Conservation (phyloP, 1,140 invertebrate species). For the Calliopsis andreniformis region DNA sequence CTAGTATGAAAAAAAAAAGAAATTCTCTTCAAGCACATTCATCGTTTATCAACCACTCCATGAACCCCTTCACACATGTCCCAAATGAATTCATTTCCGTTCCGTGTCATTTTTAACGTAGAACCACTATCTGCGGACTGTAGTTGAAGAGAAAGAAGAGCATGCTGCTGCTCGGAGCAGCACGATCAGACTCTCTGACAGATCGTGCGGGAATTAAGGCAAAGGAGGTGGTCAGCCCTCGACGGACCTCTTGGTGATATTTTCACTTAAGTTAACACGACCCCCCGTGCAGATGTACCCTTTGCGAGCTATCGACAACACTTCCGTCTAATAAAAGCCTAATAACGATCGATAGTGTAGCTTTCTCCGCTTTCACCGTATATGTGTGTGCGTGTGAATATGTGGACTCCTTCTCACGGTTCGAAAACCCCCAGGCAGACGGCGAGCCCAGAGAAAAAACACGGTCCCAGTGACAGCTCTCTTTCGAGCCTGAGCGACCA, state of each 20-base stretch:
- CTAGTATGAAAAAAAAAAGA: too few relatives aligned
- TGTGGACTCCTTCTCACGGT: background rate
- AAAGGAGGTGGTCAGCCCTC: slow-evolving; percentile 53
- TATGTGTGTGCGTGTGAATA: too few relatives aligned
- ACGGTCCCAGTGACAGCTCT: background rate
- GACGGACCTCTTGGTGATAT: slow-evolving; percentile 71
- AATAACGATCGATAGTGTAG: slow-evolving; percentile 75
- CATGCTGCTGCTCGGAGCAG: slow-evolving; percentile 36
- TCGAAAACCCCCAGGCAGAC: background rate
- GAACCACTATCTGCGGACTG: background rate
- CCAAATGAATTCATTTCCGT: too few relatives aligned
- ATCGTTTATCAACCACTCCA: too few relatives aligned
- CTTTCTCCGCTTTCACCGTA: slow-evolving; percentile 30
- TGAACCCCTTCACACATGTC: too few relatives aligned
- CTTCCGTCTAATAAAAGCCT: slow-evolving; percentile 77
- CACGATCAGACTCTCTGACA: slow-evolving; percentile 54
- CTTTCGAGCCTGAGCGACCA: background rate
- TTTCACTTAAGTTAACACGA: slow-evolving; percentile 78
- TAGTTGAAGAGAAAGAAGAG: background rate
- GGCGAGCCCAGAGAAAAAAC: background rate
- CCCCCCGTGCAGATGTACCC: slow-evolving; percentile 68
- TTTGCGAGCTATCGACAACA: slow-evolving; percentile 57
- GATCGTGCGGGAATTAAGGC: slow-evolving; percentile 51
- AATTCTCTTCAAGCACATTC: too few relatives aligned
- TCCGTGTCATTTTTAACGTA: background rate